Conservation (phyloP, 1,140 invertebrate species). For the Drosophila tani region DNA sequence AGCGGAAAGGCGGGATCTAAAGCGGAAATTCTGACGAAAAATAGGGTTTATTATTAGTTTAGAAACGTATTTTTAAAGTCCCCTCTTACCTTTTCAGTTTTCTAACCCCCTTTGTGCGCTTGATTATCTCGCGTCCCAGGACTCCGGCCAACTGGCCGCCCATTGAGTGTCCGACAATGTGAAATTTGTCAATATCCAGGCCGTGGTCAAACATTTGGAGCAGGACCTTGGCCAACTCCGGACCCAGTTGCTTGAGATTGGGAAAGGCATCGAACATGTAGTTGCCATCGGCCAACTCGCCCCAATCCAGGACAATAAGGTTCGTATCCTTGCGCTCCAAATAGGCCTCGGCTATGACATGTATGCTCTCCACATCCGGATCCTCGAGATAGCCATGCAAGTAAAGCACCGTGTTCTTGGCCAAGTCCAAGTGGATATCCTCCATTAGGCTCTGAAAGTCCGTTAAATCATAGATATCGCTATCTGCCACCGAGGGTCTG, state of each 20-base stretch:
- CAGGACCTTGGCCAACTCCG: conserved; percentile 74
- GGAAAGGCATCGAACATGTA: conserved; percentile 86
- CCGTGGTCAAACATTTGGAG: conserved; percentile 80
- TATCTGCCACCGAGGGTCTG: conserved; percentile 75
- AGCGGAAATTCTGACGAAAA: conserved; percentile 85
- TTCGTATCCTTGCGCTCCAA: conserved; percentile 83
- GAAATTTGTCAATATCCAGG: conserved; percentile 85
- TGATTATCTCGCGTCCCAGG: conserved; percentile 86
- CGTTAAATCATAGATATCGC: conserved; percentile 73
- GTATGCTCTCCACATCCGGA: conserved; percentile 86
- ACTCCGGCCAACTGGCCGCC: conserved; percentile 91
- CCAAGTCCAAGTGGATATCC: conserved; percentile 85
- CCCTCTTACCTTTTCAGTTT: conserved; percentile 76
- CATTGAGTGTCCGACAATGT: conserved; percentile 91
- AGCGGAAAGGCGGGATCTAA: conserved; percentile 88
- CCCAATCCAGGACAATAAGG: conserved; percentile 87
- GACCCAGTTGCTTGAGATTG: conserved; percentile 85
- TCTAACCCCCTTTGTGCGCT: conserved; percentile 57
- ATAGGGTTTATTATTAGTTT: not conserved
- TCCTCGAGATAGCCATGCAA: conserved; percentile 87
- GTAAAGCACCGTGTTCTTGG: conserved; percentile 86
- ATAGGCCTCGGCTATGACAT: conserved; percentile 86
- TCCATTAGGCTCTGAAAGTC: conserved; percentile 67
- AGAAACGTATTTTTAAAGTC: not conserved
- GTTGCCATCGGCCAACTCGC: conserved; percentile 86